Conservation (phyloP, 2,797 vertebrate species). For the Alauda arvensis region DNA sequence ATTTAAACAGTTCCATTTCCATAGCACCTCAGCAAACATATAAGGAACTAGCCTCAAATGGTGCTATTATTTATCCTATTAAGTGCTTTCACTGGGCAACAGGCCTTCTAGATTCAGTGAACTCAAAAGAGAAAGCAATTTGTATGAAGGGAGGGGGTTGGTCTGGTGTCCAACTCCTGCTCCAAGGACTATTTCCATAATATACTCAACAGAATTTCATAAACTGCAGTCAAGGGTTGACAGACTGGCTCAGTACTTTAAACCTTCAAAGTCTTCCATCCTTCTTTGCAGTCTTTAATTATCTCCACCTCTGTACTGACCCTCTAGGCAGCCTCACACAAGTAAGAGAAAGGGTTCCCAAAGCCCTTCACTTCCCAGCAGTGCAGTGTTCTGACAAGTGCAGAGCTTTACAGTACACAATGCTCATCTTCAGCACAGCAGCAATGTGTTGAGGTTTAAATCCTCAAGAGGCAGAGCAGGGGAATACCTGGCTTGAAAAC, state of each 20-base stretch:
- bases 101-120: neutral
- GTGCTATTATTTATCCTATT: neutral
- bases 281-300: neutral
- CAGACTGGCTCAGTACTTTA: neutral
- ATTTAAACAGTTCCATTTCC: neutral
- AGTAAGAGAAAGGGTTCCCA: neutral
- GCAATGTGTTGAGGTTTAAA: neutral
- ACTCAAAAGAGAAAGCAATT: neutral
- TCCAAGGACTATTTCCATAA: neutral
- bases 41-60: neutral
- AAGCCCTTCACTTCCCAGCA: rapidly evolving
- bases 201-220: neutral
- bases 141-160: neutral
- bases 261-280: neutral
- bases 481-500: neutral
- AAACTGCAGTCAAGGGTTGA: neutral
- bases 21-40: neutral
- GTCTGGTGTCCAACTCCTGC: neutral
- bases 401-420: neutral
- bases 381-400: neutral
- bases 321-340: neutral
- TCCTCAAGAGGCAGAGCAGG: neutral
- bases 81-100: neutral
- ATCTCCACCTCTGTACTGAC: neutral
- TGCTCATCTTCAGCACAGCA: neutral